These are phyloP conservation scores for Chaetoderma sp. DNA, from an alignment of 2,888 invertebrate species.

Conservation along the genomic window DNA sequence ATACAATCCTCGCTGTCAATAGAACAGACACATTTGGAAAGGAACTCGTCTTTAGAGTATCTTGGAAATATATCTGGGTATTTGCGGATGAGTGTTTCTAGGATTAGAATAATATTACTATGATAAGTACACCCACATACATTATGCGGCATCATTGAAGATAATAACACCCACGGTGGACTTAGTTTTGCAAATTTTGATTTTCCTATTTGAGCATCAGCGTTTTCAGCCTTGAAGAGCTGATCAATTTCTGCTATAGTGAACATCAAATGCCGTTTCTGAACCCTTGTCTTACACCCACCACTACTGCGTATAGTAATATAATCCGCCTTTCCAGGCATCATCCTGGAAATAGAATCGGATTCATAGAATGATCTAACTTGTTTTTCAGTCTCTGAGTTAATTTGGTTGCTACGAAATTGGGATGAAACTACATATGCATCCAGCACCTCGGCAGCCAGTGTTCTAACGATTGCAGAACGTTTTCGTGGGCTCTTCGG, in stretches of 20 bases:
- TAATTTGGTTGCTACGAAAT: no score
- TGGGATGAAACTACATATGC: no score
- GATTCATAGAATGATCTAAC: slow-evolving; percentile 10
- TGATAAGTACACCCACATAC: slow-evolving; percentile 22
- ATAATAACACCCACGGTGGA: slow-evolving; percentile 10
- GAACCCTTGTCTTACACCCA: neutral
- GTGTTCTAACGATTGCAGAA: neutral
- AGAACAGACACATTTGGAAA: slow-evolving; percentile 7
- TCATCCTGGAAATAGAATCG: slow-evolving; percentile 2
- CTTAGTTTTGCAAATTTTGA: slow-evolving; percentile 18
- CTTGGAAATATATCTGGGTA: slow-evolving; percentile 4
- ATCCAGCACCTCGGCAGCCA: no score
- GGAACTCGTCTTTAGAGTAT: slow-evolving; percentile 13
- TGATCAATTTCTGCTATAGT: slow-evolving; percentile 6
- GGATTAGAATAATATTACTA: slow-evolving; percentile 17
- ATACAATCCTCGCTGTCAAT: slow-evolving; percentile 11
- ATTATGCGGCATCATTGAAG: slow-evolving; percentile 10
- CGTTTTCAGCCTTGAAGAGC: slow-evolving; percentile 7
- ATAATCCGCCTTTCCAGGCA: slow-evolving; percentile 17
- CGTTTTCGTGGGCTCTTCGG: neutral
- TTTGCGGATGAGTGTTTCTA: slow-evolving; percentile 13
- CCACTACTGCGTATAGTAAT: neutral
- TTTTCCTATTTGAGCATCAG: slow-evolving; percentile 1
- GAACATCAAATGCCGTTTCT: slow-evolving; percentile 15
- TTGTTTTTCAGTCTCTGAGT: no score